Conservation (phyloP, 2,888 invertebrate species). For the Oxytorus armatus region DNA sequence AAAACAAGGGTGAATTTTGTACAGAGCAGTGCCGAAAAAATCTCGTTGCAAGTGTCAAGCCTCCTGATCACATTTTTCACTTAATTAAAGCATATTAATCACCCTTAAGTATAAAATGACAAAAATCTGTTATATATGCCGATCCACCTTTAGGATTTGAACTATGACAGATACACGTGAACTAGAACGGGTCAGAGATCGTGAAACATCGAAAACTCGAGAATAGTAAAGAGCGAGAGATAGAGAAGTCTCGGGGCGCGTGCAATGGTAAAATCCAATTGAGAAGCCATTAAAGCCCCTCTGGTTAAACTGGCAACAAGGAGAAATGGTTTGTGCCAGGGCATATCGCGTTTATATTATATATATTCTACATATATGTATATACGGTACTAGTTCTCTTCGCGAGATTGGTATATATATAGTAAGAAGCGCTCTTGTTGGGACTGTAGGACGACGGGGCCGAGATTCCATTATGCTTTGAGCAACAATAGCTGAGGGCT, state of each 20-base stretch:
- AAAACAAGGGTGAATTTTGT: slow-evolving; percentile 24
- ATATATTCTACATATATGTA: slow-evolving; percentile 52
- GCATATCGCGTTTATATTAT: slow-evolving; percentile 48
- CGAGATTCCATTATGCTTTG: slow-evolving; percentile 84
- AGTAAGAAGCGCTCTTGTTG: slow-evolving; percentile 46
- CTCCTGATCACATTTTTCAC: too few species aligned
- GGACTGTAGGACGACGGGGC: slow-evolving; percentile 76
- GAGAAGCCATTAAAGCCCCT: slow-evolving; percentile 83
- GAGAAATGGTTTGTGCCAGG: slow-evolving; percentile 60
- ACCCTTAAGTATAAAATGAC: not conserved
- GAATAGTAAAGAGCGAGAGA: slow-evolving; percentile 16
- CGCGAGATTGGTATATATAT: slow-evolving; percentile 42
- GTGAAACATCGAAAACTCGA: not conserved
- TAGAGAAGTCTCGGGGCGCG: slow-evolving; percentile 55
- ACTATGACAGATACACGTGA: not conserved
- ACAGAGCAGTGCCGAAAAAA: not conserved
- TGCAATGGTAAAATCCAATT: slow-evolving; percentile 85
- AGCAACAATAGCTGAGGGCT: slow-evolving; percentile 84
- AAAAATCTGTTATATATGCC: not conserved
- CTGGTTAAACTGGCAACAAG: slow-evolving; percentile 78
- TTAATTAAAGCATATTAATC: too few species aligned
- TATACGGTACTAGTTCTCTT: slow-evolving; percentile 39
- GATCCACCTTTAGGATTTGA: not conserved
- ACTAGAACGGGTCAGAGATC: not conserved
- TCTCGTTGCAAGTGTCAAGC: slow-evolving; percentile 5